Conservation (phyloP, 2,113 vertebrate genomes). For the Oncorhynchus clarkii region DNA sequence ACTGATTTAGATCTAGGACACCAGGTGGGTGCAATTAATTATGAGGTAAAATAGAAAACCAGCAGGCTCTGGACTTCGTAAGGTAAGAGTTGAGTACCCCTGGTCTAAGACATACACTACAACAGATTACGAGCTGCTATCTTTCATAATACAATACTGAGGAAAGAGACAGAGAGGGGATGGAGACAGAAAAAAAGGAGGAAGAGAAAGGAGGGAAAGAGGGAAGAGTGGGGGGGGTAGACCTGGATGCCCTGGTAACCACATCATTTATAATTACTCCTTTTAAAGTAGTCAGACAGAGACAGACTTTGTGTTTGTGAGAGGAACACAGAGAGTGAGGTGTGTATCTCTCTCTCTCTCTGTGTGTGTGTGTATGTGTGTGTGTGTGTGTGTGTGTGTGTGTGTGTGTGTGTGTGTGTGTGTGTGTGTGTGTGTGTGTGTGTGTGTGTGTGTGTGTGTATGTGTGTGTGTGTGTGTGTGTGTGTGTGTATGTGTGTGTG, state of each 20-base stretch:
- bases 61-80: too few relatives aligned
- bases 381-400: too few relatives aligned
- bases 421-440: not conserved
- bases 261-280: constrained; percentile 78
- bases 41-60: too few relatives aligned
- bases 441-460: constrained; percentile 20
- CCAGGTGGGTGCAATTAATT: too few relatives aligned
- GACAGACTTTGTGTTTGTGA: constrained; percentile 70
- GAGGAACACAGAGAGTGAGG: constrained; percentile 65
- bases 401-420: too few relatives aligned
- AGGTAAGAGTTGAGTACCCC: too few relatives aligned
- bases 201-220: too few relatives aligned
- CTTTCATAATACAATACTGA: constrained; percentile 56
- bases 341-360: too few relatives aligned
- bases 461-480: not conserved
- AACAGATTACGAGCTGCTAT: constrained; percentile 45
- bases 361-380: not conserved
- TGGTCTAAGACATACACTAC: constrained; percentile 24
- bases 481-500: not conserved
- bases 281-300: constrained; percentile 78
- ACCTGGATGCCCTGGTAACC: constrained; percentile 76
- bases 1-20: too few relatives aligned
- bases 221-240: constrained; percentile 51
- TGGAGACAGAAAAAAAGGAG: constrained; percentile 12
- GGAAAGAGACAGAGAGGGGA: constrained; percentile 46